Evolutionary conservation across 1,140 invertebrate species (phyloP).

Genomic region (Copidosoma floridanum): DNA sequence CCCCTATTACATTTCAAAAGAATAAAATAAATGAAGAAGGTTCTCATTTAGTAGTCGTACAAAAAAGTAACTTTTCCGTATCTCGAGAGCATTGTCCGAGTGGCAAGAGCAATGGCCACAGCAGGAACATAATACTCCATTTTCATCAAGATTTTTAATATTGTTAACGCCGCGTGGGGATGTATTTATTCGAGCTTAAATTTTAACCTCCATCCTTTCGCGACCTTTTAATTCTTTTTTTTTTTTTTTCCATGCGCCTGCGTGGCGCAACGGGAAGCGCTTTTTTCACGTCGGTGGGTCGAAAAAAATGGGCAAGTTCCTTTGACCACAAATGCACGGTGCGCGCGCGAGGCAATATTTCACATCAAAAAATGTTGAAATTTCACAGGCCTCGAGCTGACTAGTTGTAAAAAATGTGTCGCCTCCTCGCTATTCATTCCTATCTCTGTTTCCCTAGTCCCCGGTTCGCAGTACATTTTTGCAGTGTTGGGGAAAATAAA

Average conservation of each 20-base stretch:
- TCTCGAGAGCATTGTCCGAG: neutral
- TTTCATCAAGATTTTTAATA: slow-evolving; percentile 22
- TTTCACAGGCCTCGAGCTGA: neutral
- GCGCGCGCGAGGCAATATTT: slow-evolving; percentile 8
- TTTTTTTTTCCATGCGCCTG: neutral
- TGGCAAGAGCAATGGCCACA: no score
- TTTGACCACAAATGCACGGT: slow-evolving; percentile 24
- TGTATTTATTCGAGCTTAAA: slow-evolving; percentile 18
- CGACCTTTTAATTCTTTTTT: no score
- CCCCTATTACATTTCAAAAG: neutral
- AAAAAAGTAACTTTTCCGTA: neutral
- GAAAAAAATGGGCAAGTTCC: slow-evolving; percentile 14
- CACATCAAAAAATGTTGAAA: slow-evolving; percentile 18
- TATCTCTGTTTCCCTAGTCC: no score
- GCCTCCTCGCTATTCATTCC: neutral
- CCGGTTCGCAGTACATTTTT: no score
- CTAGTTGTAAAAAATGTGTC: slow-evolving; percentile 11
- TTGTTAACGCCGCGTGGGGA: slow-evolving; percentile 2
- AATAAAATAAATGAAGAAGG: no score
- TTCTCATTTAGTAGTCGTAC: no score
- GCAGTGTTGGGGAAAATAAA: no score
- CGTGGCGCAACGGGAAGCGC: neutral
- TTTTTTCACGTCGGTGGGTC: slow-evolving; percentile 6
- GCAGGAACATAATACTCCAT: neutral
- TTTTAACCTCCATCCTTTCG: neutral